Evolutionary conservation across 2,113 vertebrate genomes (phyloP), one percentile per base, ranked within the genome.

Genomic region (Arizona elegans): DNA sequence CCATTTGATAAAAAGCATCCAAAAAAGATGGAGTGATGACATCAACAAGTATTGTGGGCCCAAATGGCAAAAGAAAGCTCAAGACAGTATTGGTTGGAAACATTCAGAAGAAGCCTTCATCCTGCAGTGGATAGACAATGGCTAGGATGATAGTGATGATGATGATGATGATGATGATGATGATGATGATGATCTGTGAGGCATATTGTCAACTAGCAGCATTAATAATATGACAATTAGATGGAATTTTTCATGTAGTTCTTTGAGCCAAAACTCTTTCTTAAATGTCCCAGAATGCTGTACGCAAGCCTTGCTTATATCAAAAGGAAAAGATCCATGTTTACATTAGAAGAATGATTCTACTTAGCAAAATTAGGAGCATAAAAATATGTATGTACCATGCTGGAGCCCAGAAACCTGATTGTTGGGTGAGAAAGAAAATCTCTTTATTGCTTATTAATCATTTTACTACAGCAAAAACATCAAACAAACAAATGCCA

Each of bases 371-470:
- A 53, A 81, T 89, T 56, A 92, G 56, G 33, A 85, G 15, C 93
- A 90, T 91, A 92, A 23, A 93, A 94, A 94, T 58, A 38, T 94
- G 47, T 55, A 87, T 2, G 5, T 3, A 90, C 26, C 8, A n/a
- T 13, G 87, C 53, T 59, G 19, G 38, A 91, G 43, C 8, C 58
- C 81, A 65, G 43, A 92, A 2, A 8, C 85, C 93, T 92, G 53
- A 92, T 33, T 93, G 11, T 54, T 43, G 89, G 11, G n/a, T 81
- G 33, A 8, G 70, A 33, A 38, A 56, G 15, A 53, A 91, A 91
- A 88, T 70, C 8, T 91, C 91, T 59, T 93, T 92, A 43, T 92
- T 94, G 92, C 93, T 95, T 92, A 90, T 92, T 92, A 93, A 93
- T 92, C 56, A 93, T 90, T 93, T 90, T 54, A 93, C 75, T 47